Evolutionary conservation across 2,113 vertebrate genomes (phyloP).

Genomic region (Fulmarus glacialis): DNA sequence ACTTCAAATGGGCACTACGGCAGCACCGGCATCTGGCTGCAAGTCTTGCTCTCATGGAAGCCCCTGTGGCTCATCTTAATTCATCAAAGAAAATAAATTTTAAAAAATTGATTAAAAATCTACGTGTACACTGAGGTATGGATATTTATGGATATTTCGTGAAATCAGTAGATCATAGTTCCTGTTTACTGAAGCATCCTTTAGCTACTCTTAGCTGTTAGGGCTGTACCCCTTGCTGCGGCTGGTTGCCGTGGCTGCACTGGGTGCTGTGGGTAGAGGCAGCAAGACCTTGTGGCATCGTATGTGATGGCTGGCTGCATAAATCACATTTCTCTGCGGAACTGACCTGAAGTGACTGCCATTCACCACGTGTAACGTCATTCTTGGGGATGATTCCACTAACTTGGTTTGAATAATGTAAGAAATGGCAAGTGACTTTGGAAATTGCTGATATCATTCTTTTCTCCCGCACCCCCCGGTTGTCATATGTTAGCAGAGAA

Average conservation of each 20-base stretch:
- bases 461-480: neutral
- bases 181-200: neutral
- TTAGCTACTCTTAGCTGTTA: neutral
- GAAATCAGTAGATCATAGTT: neutral
- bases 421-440: neutral
- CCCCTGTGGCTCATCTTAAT: neutral
- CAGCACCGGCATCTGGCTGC: neutral
- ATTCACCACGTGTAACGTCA: fast-evolving
- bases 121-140: fast-evolving
- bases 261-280: neutral
- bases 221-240: neutral
- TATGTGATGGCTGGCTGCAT: neutral
- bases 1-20: neutral
- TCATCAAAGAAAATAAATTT: neutral
- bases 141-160: neutral
- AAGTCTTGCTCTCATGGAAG: neutral
- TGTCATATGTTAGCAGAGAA: neutral
- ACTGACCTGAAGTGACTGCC: neutral
- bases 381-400: neutral
- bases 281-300: neutral
- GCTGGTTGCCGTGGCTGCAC: neutral
- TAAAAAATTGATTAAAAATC: neutral
- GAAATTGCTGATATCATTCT: neutral
- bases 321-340: neutral
- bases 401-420: neutral